Evolutionary conservation across 2,888 invertebrate species (phyloP).

Genomic region (Orthosia incerta): DNA sequence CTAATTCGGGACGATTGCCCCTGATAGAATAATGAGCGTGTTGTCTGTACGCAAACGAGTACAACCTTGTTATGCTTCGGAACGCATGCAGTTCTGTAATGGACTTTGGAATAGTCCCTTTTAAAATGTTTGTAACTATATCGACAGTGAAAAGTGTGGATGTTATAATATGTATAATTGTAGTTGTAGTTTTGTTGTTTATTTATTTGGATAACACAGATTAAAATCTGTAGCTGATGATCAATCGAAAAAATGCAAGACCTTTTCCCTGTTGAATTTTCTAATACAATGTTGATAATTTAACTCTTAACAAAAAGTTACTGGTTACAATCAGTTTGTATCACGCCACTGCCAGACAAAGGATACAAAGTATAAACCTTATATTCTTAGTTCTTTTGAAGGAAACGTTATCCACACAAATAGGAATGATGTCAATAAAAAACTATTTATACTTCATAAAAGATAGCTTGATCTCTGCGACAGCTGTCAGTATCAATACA

Average conservation of each 20-base stretch:
- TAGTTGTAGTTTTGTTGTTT: too few relatives aligned
- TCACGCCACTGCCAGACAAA: too few relatives aligned
- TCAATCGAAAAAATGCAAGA: not conserved
- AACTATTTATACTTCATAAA: too few relatives aligned
- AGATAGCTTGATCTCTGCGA: too few relatives aligned
- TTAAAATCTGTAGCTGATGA: not conserved
- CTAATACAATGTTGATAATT: not conserved
- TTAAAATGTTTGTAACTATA: not conserved
- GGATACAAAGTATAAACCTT: too few relatives aligned
- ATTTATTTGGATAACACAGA: not conserved
- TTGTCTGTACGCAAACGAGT: conserved; percentile 45
- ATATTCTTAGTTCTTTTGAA: too few relatives aligned
- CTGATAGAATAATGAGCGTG: conserved; percentile 69
- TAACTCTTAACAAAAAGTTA: too few relatives aligned
- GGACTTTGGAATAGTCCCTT: not conserved
- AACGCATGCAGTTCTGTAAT: conserved; percentile 17
- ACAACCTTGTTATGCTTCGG: conserved; percentile 44
- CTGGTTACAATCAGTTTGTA: too few relatives aligned
- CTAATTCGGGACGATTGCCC: conserved; percentile 67
- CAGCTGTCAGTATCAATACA: too few relatives aligned
- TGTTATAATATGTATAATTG: too few relatives aligned
- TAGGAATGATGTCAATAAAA: too few relatives aligned
- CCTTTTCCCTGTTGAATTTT: not conserved
- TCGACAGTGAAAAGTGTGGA: not conserved
- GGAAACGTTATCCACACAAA: too few relatives aligned